Evolutionary conservation across 2,797 vertebrate species (phyloP), one percentile per base, ranked within the genome.

Genomic region (Anguilla marmorata): DNA sequence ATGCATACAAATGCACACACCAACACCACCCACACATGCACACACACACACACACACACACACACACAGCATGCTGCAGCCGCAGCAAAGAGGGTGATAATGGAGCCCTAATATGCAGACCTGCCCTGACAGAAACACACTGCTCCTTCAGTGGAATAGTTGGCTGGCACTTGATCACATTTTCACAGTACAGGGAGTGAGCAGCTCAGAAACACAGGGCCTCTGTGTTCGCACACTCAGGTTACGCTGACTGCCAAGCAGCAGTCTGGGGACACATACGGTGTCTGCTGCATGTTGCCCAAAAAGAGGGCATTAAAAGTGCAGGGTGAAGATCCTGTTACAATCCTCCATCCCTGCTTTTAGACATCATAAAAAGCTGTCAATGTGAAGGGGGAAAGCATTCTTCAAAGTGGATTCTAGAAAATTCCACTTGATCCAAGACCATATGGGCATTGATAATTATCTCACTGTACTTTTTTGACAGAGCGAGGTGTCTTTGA

Each of bases 131-230:
- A 88, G 91, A 89, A 82, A 87, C 90, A 85, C 86, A 88, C 85
- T 90, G 89, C 86, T 48, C 69, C 93, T 74, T 90, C 90, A 91
- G 89, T 92, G 89, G 84, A 93, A 90, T 88, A 84, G 88, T 90
- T 89, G 89, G 86, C 27, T 54, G 89, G 87, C 63, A 85, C 91
- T 88, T 88, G 91, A 91, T 92, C 89, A 89, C 87, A 92, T 92
- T 91, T 91, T 88, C 89, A 69, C 76, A 88, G 58, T 89, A 66
- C 37, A 84, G 52, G 85, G 80, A 52, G 48, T 27, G 82, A 45
- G 66, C 52, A 37, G 69, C 52, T 24, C 24, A 9, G 56, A 41
- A 37, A 76, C n/a, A 30, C 33, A 19, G 41, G 41, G 76, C 50
- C 56, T 89, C 69, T 63, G 84, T 91, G 86, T 88, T 88, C 91